Evolutionary conservation across 2,888 invertebrate genomes (phyloP), one percentile per base, ranked within the genome.

Genomic region (Antheraea assamensis): DNA sequence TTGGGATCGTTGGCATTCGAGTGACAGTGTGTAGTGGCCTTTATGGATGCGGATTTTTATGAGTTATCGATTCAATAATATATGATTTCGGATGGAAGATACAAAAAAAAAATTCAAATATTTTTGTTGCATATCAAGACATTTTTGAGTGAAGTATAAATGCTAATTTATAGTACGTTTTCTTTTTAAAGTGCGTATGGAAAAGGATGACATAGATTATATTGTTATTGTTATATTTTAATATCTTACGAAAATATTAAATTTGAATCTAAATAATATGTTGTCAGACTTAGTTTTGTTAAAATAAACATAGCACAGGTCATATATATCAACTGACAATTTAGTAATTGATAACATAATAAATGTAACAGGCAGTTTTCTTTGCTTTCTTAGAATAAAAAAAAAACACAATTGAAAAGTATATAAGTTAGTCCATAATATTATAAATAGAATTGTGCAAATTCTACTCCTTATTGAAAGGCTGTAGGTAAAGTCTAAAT

Each of bases 1-100:
- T 73, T 71, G 80, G 78, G 78, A 81, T 77, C 74, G 77, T 78
- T 78, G 72, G 70, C 71, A 77, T 83, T 74, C 72, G 77, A 78
- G 78, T 80, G 75, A 78, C 75, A 80, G 81, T 87, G 85, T 85
- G 83, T 74, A 82, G 78, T 79, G 74, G 76, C 76, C 83, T 82
- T 86, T 81, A 81, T 80, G 71, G 75, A 66, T 73, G 42, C 7
- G 55, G 58, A 73, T 73, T 35, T 35, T 68, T 68, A 68, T 68
- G 4, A 10, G 21, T 21, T 68, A 10, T 35, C 35, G 21, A 35
- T 68, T 35, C 35, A 35, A 5, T 27, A 64, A 64, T 58, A 19
- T 21, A 52, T 52, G 5, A 21, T 52, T 52, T 52, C 13, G 13
- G n/a, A 42, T 42, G 42, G 10, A 42, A 42, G 13, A 42, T 42